Conservation (phyloP, 2,113 vertebrate species). For the Tautogolabrus adspersus region DNA sequence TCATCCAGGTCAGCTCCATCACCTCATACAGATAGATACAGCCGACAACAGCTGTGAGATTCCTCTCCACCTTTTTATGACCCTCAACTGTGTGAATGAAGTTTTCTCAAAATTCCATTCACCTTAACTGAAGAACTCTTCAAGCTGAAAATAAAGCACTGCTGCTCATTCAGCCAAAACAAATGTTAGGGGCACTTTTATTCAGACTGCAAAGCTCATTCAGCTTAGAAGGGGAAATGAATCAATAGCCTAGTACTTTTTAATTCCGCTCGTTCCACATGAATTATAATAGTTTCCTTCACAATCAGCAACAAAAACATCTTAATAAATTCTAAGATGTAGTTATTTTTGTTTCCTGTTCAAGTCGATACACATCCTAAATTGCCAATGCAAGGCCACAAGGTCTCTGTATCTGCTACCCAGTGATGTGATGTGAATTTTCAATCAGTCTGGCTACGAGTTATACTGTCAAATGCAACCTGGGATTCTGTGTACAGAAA, state of each 20-base stretch:
- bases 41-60: neutral
- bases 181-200: neutral
- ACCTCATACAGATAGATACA: neutral
- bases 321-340: neutral
- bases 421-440: constrained; percentile 40
- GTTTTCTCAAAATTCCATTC: constrained; percentile 13
- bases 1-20: constrained; percentile 1
- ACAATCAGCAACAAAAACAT: neutral
- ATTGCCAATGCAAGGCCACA: constrained; percentile 32
- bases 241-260: neutral
- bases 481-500: constrained; percentile 11
- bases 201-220: neutral
- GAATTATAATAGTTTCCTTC: neutral
- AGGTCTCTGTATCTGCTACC: constrained; percentile 7
- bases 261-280: neutral
- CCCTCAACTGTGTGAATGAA: neutral
- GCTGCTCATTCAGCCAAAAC: constrained; percentile 21
- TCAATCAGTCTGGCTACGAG: neutral
- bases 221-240: neutral
- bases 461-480: constrained; percentile 4
- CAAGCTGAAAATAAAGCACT: constrained; percentile 13
- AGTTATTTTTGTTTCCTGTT: constrained; percentile 23
- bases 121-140: constrained; percentile 12
- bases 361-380: constrained; percentile 10
- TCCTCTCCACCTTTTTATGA: neutral